Evolutionary conservation across 2,888 invertebrate genomes (phyloP).

Genomic region (Machimus atricapillus): DNA sequence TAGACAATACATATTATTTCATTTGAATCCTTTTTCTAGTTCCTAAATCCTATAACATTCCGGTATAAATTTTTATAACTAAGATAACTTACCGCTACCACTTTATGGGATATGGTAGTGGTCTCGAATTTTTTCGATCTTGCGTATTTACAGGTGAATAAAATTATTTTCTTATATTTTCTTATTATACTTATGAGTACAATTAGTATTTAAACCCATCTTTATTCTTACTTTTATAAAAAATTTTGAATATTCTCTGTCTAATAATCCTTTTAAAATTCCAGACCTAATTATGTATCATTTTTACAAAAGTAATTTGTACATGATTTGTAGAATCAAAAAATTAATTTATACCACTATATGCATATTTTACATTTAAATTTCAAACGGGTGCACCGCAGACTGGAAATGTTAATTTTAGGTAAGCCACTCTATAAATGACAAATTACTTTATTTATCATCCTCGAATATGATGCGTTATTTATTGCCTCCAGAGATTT

Average conservation of each 20-base stretch:
- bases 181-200: no score
- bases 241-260: not conserved
- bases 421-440: not conserved
- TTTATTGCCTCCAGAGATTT: not conserved
- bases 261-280: not conserved
- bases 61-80: no score
- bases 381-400: not conserved
- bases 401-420: not conserved
- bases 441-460: slow-evolving; percentile 4
- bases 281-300: no score
- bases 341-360: not conserved
- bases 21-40: no score
- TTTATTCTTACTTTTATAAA: not conserved
- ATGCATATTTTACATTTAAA: not conserved
- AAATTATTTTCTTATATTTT: no score
- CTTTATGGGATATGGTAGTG: no score
- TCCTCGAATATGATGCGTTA: not conserved
- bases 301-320: not conserved
- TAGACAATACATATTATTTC: no score
- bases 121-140: no score
- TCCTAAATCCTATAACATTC: no score
- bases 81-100: no score
- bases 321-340: not conserved
- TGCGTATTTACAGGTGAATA: no score
- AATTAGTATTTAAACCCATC: no score